Conservation (phyloP, 1,140 invertebrate species). For the Daktulosphaira vitifoliae region DNA sequence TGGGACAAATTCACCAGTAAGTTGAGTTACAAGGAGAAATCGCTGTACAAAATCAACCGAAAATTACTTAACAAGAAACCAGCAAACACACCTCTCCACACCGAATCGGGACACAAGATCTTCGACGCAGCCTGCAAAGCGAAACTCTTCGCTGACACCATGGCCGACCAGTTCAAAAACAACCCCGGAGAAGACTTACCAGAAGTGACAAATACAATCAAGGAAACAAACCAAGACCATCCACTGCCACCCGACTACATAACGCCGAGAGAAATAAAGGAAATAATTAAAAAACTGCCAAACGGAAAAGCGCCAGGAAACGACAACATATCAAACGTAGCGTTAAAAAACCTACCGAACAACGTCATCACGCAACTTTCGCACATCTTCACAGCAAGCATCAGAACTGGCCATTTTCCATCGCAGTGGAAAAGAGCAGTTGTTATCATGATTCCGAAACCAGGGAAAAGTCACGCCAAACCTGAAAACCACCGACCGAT, state of each 20-base stretch:
- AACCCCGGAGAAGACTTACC: neutral
- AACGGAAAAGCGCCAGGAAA: neutral
- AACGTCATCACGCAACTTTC: neutral
- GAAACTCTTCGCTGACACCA: neutral
- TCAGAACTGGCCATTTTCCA: neutral
- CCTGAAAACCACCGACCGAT: slow-evolving; percentile 30
- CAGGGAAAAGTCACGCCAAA: slow-evolving; percentile 37
- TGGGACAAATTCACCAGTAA: neutral
- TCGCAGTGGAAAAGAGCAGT: slow-evolving; percentile 41
- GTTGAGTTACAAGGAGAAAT: neutral
- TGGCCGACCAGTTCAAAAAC: neutral
- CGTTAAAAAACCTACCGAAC: neutral
- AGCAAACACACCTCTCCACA: neutral
- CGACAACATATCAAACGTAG: neutral
- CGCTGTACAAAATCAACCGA: neutral
- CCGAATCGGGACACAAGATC: neutral
- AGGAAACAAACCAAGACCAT: too few species aligned
- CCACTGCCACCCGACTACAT: neutral
- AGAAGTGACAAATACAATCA: neutral
- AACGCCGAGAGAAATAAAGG: neutral
- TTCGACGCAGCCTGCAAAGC: neutral
- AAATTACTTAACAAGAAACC: neutral
- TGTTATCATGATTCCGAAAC: slow-evolving; percentile 40
- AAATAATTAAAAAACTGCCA: neutral
- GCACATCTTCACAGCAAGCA: neutral